Base-by-base conservation (phyloP, 2,888 invertebrate species). In the Mythimna loreyi region DNA sequence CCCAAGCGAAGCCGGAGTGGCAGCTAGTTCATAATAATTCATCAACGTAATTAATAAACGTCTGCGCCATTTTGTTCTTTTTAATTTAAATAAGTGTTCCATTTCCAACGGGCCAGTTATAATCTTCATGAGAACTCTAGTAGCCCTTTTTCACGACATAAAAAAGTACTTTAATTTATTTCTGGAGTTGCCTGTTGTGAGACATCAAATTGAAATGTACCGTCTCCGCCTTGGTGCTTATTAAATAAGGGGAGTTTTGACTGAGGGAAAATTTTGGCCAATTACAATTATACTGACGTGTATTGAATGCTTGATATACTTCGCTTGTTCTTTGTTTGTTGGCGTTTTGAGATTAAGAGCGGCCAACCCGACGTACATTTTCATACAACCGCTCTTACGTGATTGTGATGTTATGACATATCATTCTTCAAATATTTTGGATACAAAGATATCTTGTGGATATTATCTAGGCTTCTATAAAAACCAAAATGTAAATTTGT, bases 101-200 rank as follows among this genome's bases (percentile, higher is more conserved):
- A 64, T 52, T 71, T 58, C 53, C 52, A 64, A 50, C 50, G 52
- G 49, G 68, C 80, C 69, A 67, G 73, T 76, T 67, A 67, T 75
- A 60, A 67, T 82, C 65, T 78, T 67, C 58, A 58, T 63, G 52
- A 67, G 21, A 70, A 69, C 53, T 40, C 52, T 57, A 76, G 76
- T 72, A 72, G 68, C 49, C 77, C 55, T 64, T 77, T 79, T 73
- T 16, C 56, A 53, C 65, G 70, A 70, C 64, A 75, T 69, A 72
- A 81, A 83, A 82, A 83, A 74, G 72, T 72, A 71, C 73, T 79
- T 83, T 65, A 79, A 79, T 75, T 77, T 73, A 68, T 49, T 50
- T 76, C 62, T 63, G 40, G 55, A 53, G 57, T 77, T 68, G 76
- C 71, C 68, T 28, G 60, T 60, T 52, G 43, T 58, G 67, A 66